Base-by-base conservation (phyloP, 1,140 invertebrate species). In the Temnothorax curvispinosus region DNA sequence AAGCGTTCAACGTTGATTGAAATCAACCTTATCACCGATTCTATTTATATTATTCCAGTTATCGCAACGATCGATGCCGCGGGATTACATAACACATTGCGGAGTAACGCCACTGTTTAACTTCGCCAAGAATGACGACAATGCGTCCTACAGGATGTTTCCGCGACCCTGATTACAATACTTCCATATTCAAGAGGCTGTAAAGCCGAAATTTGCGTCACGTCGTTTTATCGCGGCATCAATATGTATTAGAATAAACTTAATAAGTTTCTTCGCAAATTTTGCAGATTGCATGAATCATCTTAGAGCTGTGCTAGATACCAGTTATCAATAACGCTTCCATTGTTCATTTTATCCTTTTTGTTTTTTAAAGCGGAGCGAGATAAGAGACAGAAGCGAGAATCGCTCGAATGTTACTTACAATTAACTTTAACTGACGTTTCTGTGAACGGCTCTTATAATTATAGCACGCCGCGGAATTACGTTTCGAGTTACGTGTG, bases 21-120 rank as follows among this genome's bases (percentile, higher is more conserved):
- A 58, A 50, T 41, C 35, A 58, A 82, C 72, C 67, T 82, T 82
- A 82, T 82, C 67, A 4, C 6, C 15, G 38, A 60, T 58, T 44
- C 18, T 60, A 74, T 74, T 56, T 21, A 44, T 41, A 13, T 13
- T 72, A 58, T 72, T 72, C 41, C 7, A 6, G 7, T 74, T 74
- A 60, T 41, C 74, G 67, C 80, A 60, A 60, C 11, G 67, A 58
- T 58, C 3, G 67, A 50, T 32, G 38, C 38, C 38, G 21, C 50
- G 67, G 67, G 8, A 32, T 82, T 82, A 54, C 18, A 74, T 74
- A 82, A 74, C 21, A 74, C 21, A 47, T 72, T 13, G 38, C 38
- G 21, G 18, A 35, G 13, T 44, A 56, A 9, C n/a, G 15, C 0
- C 7, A 32, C 41, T 7, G 27, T 58, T 60, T 72, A 54, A 60